Evolutionary conservation across 2,113 vertebrate species (phyloP).

Genomic region (Ibidorhyncha struthersii): DNA sequence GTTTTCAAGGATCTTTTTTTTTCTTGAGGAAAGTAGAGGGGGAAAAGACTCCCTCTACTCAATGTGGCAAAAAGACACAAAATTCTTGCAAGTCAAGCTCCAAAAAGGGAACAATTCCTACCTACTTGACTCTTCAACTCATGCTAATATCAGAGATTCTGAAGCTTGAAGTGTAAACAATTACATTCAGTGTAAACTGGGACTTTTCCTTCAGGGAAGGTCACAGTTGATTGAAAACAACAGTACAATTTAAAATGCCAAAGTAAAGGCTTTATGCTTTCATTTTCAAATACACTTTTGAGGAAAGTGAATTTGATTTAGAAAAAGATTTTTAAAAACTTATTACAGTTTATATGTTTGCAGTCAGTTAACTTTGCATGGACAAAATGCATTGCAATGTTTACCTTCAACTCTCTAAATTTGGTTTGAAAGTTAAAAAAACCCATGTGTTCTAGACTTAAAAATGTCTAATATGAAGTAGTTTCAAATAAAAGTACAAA

Average conservation of each 20-base stretch:
- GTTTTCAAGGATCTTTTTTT: neutral
- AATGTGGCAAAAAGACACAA: neutral
- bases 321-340: neutral
- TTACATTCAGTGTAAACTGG: neutral
- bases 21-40: neutral
- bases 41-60: neutral
- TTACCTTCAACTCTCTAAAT: slow-evolving; percentile 60
- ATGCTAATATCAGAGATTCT: neutral
- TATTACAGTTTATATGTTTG: slow-evolving; percentile 17
- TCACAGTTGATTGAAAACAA: slow-evolving; percentile 25
- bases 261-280: slow-evolving; percentile 1
- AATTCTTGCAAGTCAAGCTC: neutral
- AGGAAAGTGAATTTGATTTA: slow-evolving; percentile 21
- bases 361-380: slow-evolving; percentile 17
- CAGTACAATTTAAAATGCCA: neutral
- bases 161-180: neutral
- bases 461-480: slow-evolving; percentile 59
- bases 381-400: slow-evolving; percentile 11
- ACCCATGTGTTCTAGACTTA: slow-evolving; percentile 32
- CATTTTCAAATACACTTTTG: slow-evolving; percentile 16
- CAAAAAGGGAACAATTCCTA: neutral
- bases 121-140: neutral
- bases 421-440: slow-evolving; percentile 56
- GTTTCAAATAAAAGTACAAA: slow-evolving; percentile 61
- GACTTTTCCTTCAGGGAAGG: neutral